These are phyloP conservation scores for Astur gentilis DNA, from an alignment of 2,113 vertebrate species.

Conservation along the genomic window DNA sequence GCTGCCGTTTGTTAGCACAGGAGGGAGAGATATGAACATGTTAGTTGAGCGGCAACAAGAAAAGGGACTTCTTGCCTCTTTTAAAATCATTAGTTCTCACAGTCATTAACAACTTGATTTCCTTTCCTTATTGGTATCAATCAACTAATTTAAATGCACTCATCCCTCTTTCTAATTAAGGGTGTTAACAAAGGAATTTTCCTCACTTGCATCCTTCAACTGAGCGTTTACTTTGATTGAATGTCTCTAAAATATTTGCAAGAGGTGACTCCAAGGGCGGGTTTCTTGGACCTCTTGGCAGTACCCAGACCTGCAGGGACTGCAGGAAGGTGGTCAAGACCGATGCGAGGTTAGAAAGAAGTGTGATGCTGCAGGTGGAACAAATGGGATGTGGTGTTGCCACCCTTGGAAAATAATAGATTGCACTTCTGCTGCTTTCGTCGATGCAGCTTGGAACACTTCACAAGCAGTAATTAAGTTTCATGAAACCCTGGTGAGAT, in stretches of 20 bases:
- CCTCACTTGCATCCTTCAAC: not conserved
- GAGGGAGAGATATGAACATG: not conserved
- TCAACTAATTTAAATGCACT: not conserved
- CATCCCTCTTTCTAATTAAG: not conserved
- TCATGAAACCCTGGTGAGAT: not conserved
- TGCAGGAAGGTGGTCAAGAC: not conserved
- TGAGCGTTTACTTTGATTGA: not conserved
- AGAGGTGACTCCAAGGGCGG: not conserved
- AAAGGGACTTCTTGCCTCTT: not conserved
- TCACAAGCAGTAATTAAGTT: not conserved
- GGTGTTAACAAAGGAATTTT: not conserved
- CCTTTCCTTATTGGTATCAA: not conserved
- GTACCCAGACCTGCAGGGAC: not conserved
- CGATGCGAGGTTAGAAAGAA: not conserved
- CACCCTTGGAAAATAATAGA: not conserved
- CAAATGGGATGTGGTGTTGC: not conserved
- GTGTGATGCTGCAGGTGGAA: not conserved
- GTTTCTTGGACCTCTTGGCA: not conserved
- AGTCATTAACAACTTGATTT: not conserved
- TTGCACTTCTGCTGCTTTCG: not conserved
- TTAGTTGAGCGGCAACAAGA: not conserved
- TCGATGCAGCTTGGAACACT: not conserved
- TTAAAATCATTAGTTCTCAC: not conserved
- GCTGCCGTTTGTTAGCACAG: accelerated
- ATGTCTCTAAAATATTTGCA: not conserved